Conservation (phyloP, 2,797 vertebrate species). For the Tauraco hartlaubi region DNA sequence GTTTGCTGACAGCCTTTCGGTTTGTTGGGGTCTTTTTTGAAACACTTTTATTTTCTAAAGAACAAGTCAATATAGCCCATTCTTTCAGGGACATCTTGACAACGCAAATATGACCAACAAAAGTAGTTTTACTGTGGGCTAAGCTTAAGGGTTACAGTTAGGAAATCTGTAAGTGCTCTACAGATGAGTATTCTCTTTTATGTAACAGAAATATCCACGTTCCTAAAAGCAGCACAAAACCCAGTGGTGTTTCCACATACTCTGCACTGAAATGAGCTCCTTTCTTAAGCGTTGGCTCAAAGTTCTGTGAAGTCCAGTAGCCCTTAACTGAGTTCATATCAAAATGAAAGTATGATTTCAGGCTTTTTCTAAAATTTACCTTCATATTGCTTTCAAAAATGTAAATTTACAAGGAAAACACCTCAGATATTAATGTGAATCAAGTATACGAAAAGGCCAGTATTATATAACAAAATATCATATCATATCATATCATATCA, state of each 20-base stretch:
- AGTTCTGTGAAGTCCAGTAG: background rate
- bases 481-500: too few species aligned
- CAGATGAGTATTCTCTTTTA: background rate
- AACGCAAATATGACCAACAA: background rate
- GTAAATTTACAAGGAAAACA: background rate
- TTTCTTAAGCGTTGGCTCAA: background rate
- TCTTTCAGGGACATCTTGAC: background rate
- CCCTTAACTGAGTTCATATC: background rate
- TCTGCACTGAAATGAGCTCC: background rate
- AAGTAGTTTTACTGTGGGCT: background rate
- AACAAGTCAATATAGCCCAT: background rate
- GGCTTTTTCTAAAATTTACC: background rate
- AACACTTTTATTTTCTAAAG: background rate
- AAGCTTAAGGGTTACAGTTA: background rate
- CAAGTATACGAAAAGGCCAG: background rate
- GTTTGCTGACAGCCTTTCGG: background rate
- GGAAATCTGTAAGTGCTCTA: background rate
- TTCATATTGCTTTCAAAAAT: background rate
- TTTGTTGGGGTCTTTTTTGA: background rate
- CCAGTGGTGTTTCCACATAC: background rate
- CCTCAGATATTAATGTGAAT: background rate
- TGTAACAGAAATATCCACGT: background rate
- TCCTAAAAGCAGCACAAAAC: background rate
- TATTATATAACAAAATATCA: background rate
- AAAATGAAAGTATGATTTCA: background rate